Base-by-base conservation (phyloP, 2,797 vertebrate species). In the Premnoplex brunnescens region DNA sequence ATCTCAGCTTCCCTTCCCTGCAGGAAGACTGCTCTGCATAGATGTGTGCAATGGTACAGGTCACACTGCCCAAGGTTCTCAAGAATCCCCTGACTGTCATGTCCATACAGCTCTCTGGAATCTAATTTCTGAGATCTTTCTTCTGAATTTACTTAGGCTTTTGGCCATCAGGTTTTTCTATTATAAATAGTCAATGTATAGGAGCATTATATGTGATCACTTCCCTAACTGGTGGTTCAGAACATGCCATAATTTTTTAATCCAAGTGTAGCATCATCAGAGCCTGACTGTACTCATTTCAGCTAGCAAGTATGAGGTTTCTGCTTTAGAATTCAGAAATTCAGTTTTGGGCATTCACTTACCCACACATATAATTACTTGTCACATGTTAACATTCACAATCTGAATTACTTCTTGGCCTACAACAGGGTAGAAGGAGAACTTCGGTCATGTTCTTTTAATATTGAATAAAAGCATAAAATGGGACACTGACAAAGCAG, bases 251-350 rank as follows among this genome's bases (percentile, higher is more conserved):
- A 22, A 46, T 46, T 46, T 10, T 46, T 75, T 37, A 72, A 41
- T 49, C 37, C 6, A 37, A 49, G 12, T 41, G 3, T 21, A 43
- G 0, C 0, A 43, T 18, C 2, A 48, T 15, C 23, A 32, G 18
- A 68, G 9, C 2, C 43, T 64, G 27, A 5, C 7, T 73, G 37
- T n/a, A 51, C 7, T 4, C 10, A 43, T 39, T 63, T 41, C 43
- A 69, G 18, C 14, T n/a, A 30, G 3, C 8, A 81, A 69, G 10
- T 46, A 46, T 46, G 44, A 46, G 44, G 20, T 36, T 71, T 88
- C 48, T 74, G 17, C 32, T 62, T 67, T 26, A 62, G 32, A 85
- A 58, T 60, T 81, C 41, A 60, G 36, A 73, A 43, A 34, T 39
- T 68, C 30, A 51, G 1, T 63, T 79, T 64, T 73, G 58, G 30